Evolutionary conservation across 2,888 invertebrate species (phyloP).

Genomic region (Diarsia dahlii): DNA sequence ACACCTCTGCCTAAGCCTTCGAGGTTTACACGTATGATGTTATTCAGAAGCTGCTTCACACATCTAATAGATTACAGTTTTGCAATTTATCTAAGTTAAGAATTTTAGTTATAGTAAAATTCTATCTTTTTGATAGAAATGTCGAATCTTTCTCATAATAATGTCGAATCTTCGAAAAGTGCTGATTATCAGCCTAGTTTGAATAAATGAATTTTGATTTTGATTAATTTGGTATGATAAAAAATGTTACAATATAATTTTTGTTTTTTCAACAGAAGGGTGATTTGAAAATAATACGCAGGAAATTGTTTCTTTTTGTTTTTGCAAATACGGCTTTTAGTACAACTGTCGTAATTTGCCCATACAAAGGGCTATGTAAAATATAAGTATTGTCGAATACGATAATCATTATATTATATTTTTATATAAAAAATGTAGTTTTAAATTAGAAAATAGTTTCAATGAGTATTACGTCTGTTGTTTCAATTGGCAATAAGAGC

Average conservation of each 20-base stretch:
- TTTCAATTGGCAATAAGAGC: conserved; percentile 11
- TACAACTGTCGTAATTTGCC: not conserved
- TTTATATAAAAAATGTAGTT: conserved; percentile 39
- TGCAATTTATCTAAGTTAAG: not conserved
- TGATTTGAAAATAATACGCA: not conserved
- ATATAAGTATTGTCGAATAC: conserved; percentile 25
- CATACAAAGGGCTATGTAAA: conserved; percentile 4
- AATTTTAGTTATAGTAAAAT: not conserved
- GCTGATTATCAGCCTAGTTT: too few species aligned
- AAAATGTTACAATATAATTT: too few species aligned
- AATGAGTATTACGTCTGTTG: conserved; percentile 46
- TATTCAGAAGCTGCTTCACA: not conserved
- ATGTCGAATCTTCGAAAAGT: too few species aligned
- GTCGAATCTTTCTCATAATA: too few species aligned
- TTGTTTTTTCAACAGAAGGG: not conserved
- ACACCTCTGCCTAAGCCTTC: too few species aligned
- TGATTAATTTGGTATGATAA: too few species aligned
- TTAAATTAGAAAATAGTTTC: conserved; percentile 39
- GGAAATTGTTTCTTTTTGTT: not conserved
- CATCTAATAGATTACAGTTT: not conserved
- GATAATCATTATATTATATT: conserved; percentile 54
- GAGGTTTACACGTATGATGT: too few species aligned
- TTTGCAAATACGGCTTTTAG: not conserved
- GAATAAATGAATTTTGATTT: too few species aligned
- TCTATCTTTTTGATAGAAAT: not conserved